Conservation (phyloP, 2,888 invertebrate species). For the Xestia ashworthii region DNA sequence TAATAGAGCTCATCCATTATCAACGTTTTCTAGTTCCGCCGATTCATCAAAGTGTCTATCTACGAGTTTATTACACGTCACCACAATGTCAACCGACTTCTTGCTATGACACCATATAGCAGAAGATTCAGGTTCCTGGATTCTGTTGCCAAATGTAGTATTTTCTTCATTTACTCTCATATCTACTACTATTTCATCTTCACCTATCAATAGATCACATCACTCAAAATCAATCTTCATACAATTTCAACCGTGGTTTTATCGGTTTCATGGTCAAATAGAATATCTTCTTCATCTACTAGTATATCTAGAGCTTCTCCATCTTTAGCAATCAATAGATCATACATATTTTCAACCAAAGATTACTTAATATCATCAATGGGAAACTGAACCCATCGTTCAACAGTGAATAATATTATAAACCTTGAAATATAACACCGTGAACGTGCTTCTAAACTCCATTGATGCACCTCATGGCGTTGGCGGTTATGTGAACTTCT, state of each 20-base stretch:
- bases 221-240: background rate
- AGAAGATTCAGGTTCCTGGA: background rate
- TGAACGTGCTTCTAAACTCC: conserved; percentile 36
- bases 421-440: conserved; percentile 34
- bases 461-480: conserved; percentile 40
- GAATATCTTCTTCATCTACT: background rate
- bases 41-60: background rate
- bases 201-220: background rate
- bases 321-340: background rate
- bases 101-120: background rate
- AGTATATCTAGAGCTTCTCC: background rate
- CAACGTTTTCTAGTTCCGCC: no score
- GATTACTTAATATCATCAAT: conserved; percentile 18
- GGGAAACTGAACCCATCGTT: conserved; percentile 11
- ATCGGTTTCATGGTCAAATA: background rate
- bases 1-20: background rate
- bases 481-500: conserved; percentile 20
- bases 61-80: background rate
- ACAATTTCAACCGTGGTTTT: background rate
- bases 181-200: background rate
- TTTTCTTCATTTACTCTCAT: background rate
- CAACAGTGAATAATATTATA: conserved; percentile 40
- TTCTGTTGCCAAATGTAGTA: background rate
- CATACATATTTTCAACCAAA: background rate
- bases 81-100: background rate